Conservation (phyloP, 2,113 vertebrate species). For the Propithecus coquereli region DNA sequence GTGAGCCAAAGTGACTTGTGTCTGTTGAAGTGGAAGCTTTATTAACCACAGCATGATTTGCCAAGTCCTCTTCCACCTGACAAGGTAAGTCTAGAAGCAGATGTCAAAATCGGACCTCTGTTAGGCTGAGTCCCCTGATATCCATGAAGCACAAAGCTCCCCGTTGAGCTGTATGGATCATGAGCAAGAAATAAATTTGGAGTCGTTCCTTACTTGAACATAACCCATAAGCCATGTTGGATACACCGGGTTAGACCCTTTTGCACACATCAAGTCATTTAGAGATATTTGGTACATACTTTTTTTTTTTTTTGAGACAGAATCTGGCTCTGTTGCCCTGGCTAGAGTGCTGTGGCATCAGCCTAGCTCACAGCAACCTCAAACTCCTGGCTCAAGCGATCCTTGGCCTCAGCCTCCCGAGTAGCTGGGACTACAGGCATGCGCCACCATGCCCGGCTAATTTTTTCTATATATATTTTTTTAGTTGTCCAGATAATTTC, state of each 20-base stretch:
- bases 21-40: neutral
- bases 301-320: too few relatives aligned
- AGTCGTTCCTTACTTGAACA: neutral
- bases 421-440: too few relatives aligned
- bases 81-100: conserved; percentile 15
- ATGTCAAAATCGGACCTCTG: neutral
- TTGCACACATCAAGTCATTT: neutral
- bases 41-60: neutral
- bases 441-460: too few relatives aligned
- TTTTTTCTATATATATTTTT: too few relatives aligned
- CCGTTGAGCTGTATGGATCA: neutral
- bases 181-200: neutral
- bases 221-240: neutral
- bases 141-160: neutral
- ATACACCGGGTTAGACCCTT: neutral
- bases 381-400: too few relatives aligned
- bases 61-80: neutral
- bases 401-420: too few relatives aligned
- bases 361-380: too few relatives aligned
- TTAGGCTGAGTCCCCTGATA: neutral
- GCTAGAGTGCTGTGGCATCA: too few relatives aligned
- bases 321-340: too few relatives aligned
- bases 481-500: too few relatives aligned
- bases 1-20: neutral
- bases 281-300: neutral